A percentile compares a stretch with the other conserved stretches of the same genome.
phyloP scores from a whole-genome alignment of 30 jellyfish, hydroid and myxozoan genomes.

The Cassiopea andromeda region DNA sequence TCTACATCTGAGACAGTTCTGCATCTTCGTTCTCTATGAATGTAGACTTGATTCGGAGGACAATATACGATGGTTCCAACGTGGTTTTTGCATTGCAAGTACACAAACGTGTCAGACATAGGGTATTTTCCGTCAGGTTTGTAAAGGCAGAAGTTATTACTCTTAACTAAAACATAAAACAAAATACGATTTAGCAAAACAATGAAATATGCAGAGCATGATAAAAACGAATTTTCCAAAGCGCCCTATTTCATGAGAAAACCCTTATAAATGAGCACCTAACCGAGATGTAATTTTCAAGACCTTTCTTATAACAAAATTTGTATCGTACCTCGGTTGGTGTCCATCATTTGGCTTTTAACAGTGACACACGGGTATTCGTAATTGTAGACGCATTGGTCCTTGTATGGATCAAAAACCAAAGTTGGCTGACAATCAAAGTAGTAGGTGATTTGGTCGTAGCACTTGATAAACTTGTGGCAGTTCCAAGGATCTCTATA shows the following conservation, averaged over 20 bases:
- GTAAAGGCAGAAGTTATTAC: conserved; percentile 44
- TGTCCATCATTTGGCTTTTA: neutral
- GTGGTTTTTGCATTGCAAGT: conserved; percentile 64
- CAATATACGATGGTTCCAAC: conserved; percentile 25
- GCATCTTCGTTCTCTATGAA: conserved; percentile 45
- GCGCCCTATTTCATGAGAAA: too few species aligned
- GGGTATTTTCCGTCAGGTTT: conserved; percentile 79
- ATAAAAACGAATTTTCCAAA: too few species aligned
- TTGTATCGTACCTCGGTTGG: neutral
- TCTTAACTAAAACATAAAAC: neutral
- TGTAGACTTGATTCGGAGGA: conserved; percentile 57
- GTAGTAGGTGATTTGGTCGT: conserved; percentile 19
- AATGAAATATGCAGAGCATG: neutral
- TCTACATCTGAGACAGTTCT: conserved; percentile 35
- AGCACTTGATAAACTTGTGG: conserved; percentile 68
- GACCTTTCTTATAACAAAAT: neutral
- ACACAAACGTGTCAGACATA: conserved; percentile 55
- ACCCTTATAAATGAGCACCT: too few species aligned
- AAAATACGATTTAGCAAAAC: neutral
- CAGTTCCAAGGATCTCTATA: conserved; percentile 82
- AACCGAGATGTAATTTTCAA: too few species aligned
- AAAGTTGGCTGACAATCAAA: conserved; percentile 51
- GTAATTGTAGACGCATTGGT: conserved; percentile 55
- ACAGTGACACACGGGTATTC: conserved; percentile 53
- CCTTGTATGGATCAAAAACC: conserved; percentile 69